Base-by-base conservation (phyloP, 2,113 vertebrate species). In the Oryzias javanicus region DNA sequence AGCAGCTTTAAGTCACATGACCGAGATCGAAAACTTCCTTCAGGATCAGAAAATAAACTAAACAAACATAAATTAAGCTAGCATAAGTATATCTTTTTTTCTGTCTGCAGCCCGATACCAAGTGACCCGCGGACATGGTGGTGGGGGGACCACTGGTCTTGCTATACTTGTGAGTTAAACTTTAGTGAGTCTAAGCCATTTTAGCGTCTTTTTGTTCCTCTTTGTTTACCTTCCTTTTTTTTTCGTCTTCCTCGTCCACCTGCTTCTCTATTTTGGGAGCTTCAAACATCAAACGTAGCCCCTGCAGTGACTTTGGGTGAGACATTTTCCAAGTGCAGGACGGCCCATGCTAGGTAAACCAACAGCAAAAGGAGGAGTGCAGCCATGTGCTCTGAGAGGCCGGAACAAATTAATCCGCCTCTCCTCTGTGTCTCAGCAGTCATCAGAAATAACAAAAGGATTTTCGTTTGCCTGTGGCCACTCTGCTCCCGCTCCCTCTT, bases 361-460 rank as follows among this genome's bases (percentile, higher is more conserved):
- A 73, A 69, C 64, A 61, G 51, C 45, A 52, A 46, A 54, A 4
- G 4, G 35, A 44, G 41, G 4, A 40, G 51, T 35, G 58, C 57
- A 57, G 74, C 51, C 49, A 64, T 63, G 24, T 63, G 64, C 72
- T 79, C 56, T 80, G 44, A 58, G 71, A 73, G 78, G 67, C 79
- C 19, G 60, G 81, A 81, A 75, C 76, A 80, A 79, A 76, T 80
- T 42, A 85, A 82, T 76, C 61, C 77, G 52, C 54, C 55, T 56
- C 61, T 64, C 55, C 69, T 57, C 50, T 78, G 60, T 63, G 65
- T 76, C 80, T 65, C 70, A 79, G 78, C 79, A 82, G 74, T 82
- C 78, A 81, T 42, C 68, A 76, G 62, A 86, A 80, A 86, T 77
- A 85, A 88, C 80, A 78, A 71, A 80, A 84, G 78, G 79, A 72